Percentiles rank a stretch among this genome's conserved stretches.
Conservation (phyloP, 2,113 vertebrate genomes). For the Struthidea cinerea region DNA sequence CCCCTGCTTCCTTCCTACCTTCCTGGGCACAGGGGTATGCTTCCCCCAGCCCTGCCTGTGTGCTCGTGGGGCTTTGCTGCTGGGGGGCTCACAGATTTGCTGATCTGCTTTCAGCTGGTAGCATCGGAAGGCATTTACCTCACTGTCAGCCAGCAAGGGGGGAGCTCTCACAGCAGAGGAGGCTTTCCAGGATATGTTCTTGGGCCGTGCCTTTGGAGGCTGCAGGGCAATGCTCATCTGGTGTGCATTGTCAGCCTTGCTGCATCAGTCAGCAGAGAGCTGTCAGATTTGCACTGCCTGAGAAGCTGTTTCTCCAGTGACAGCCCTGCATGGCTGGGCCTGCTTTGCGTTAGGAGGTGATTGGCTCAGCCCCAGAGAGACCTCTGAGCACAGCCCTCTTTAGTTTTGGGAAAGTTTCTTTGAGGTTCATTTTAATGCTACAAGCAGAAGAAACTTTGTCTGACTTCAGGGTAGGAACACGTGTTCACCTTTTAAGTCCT, state of each 20-base stretch:
- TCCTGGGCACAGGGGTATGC: rapidly evolving
- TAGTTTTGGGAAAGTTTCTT: neutral
- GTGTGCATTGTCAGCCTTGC: neutral
- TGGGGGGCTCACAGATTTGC: neutral
- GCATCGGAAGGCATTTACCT: rapidly evolving
- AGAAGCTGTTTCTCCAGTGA: neutral
- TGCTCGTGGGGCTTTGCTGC: neutral
- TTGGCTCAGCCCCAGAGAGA: neutral
- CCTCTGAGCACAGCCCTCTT: neutral
- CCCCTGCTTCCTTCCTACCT: neutral
- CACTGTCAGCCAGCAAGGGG: neutral
- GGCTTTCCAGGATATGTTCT: neutral
- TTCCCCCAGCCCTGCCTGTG: neutral
- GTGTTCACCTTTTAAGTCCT: neutral
- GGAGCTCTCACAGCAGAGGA: neutral
- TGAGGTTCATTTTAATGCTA: neutral
- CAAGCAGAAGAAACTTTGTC: neutral
- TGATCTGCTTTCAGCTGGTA: rapidly evolving
- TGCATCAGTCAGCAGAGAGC: neutral
- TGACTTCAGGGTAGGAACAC: neutral
- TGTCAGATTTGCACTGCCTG: neutral
- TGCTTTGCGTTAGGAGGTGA: neutral
- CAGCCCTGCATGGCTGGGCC: neutral
- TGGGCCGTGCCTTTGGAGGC: neutral
- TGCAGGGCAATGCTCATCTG: neutral